Percentiles rank a stretch among this genome's conserved stretches.
Evolutionary conservation across 64 coral and sea anemone genomes (phyloP).

Genomic region (Trachythela sp.): DNA sequence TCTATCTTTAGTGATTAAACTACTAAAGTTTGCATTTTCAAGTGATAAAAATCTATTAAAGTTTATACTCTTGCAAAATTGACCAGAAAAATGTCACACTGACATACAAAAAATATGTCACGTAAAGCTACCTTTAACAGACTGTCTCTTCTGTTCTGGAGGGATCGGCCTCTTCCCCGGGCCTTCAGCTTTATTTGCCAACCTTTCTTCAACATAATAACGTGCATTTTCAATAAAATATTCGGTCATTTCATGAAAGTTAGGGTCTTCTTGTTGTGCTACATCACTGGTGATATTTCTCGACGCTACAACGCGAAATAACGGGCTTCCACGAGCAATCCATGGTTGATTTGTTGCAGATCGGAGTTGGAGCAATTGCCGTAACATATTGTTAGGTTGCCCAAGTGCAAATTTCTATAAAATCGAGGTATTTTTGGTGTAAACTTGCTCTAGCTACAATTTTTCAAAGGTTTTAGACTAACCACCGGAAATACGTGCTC

Average conservation of each 20-base stretch:
- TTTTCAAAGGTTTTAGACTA: background rate
- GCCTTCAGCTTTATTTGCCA: background rate
- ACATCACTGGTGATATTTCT: background rate
- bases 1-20: too few relatives aligned
- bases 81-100: background rate
- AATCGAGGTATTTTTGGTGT: background rate
- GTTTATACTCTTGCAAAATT: background rate
- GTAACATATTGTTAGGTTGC: background rate
- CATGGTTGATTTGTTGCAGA: background rate
- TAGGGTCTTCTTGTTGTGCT: conserved; percentile 12
- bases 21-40: too few relatives aligned
- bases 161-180: background rate
- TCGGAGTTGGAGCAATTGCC: background rate
- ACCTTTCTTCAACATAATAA: conserved; percentile 1
- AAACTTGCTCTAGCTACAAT: background rate
- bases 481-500: background rate
- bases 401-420: background rate
- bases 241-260: conserved; percentile 22
- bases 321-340: background rate
- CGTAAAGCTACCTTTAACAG: background rate
- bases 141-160: background rate
- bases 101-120: background rate
- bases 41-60: background rate
- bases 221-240: conserved; percentile 14
- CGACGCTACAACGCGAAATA: background rate